A percentile compares a stretch with the other conserved stretches of the same genome.
These are phyloP conservation scores for Anoplius nigerrimus DNA, from an alignment of 2,888 invertebrate genomes.

Conservation along the genomic window DNA sequence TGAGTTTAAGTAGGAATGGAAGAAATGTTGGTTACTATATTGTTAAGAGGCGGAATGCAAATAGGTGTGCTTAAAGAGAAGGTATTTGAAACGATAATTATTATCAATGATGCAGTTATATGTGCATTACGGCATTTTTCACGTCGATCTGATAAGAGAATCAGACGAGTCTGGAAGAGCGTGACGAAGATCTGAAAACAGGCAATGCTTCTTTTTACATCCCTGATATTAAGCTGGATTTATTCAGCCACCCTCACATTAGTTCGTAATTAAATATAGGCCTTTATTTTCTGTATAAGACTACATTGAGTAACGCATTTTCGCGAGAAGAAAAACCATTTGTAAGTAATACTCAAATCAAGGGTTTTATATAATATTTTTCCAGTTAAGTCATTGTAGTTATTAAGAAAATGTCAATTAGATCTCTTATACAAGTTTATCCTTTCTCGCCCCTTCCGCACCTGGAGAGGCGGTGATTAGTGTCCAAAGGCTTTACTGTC, in stretches of 20 bases:
- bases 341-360: slow-evolving; percentile 23
- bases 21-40: slow-evolving; percentile 64
- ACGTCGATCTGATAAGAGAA: neutral
- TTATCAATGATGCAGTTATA: too few relatives aligned
- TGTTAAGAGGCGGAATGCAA: slow-evolving; percentile 55
- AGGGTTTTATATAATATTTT: slow-evolving; percentile 57
- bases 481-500: too few relatives aligned
- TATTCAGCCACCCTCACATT: slow-evolving; percentile 6
- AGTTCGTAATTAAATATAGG: slow-evolving; percentile 35
- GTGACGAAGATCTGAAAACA: slow-evolving; percentile 12
- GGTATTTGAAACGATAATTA: neutral
- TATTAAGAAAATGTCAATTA: slow-evolving; percentile 62
- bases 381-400: slow-evolving; percentile 57
- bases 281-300: slow-evolving; percentile 41
- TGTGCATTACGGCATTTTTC: neutral
- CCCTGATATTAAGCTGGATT: slow-evolving; percentile 14
- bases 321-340: slow-evolving; percentile 19
- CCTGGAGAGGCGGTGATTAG: too few relatives aligned
- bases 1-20: slow-evolving; percentile 52
- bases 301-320: slow-evolving; percentile 14
- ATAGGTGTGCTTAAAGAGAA: slow-evolving; percentile 47
- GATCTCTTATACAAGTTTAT: slow-evolving; percentile 31
- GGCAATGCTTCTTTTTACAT: neutral
- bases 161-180: slow-evolving; percentile 1
- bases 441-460: too few relatives aligned